Conservation (phyloP, 2,113 vertebrate genomes). For the Gobio gobio region DNA sequence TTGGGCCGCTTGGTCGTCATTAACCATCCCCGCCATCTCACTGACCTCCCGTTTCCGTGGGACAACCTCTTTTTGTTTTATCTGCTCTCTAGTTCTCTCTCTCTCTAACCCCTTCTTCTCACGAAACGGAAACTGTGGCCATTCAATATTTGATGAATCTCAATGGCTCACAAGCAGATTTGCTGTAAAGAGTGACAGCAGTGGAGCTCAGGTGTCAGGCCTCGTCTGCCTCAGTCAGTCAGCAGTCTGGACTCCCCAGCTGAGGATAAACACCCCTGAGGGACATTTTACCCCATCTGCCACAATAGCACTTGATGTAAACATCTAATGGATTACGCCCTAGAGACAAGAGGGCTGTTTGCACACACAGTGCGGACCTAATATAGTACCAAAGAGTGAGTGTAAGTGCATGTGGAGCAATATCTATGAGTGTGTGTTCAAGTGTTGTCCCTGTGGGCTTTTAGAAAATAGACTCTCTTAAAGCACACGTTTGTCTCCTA, state of each 20-base stretch:
- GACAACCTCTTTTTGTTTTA: constrained; percentile 49
- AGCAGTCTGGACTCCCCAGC: constrained; percentile 37
- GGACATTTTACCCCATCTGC: constrained; percentile 39
- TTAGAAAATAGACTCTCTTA: constrained; percentile 14
- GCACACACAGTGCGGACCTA: constrained; percentile 32
- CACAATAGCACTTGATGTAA: constrained; percentile 29
- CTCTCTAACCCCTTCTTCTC: constrained; percentile 45
- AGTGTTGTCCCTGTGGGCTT: constrained; percentile 12
- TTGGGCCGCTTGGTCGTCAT: not conserved
- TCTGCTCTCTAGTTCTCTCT: constrained; percentile 48
- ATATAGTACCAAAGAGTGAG: constrained; percentile 24
- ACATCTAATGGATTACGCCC: constrained; percentile 43
- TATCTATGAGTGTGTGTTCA: constrained; percentile 22
- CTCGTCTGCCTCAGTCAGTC: constrained; percentile 53
- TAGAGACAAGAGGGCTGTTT: constrained; percentile 34
- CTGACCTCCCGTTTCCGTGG: constrained; percentile 44
- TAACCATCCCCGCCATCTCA: constrained; percentile 30
- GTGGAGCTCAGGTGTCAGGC: constrained; percentile 65
- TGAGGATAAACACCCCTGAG: constrained; percentile 29
- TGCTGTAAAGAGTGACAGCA: constrained; percentile 72
- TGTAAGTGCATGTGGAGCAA: constrained; percentile 19
- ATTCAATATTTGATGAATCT: constrained; percentile 80
- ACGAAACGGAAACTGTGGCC: constrained; percentile 76
- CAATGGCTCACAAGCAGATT: constrained; percentile 79
- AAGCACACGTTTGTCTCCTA: constrained; percentile 12